Base-by-base conservation (phyloP, 2,113 vertebrate species). In the Vulpes vulpes region DNA sequence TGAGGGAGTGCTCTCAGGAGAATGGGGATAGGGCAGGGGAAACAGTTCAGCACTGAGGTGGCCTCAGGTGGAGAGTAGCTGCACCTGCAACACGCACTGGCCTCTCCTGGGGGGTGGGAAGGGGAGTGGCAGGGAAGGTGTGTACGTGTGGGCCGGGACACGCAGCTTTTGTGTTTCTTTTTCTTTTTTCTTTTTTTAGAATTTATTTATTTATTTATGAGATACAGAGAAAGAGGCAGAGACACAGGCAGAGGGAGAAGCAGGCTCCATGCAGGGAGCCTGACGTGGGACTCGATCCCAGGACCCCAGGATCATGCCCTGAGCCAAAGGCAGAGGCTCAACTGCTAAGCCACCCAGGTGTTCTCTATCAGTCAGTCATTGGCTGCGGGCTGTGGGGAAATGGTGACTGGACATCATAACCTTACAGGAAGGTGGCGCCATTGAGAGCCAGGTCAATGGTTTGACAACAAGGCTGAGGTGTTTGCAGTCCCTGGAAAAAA, bases 51-150 rank as follows among this genome's bases (percentile, higher is more conserved):
- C 8, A 69, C 25, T 15, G 67, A 62, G 51, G 17, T 3, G 2
- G 12, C 60, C 60, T 59, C 20, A 4, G 8, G 57, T 25, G 32
- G 22, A 87, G 79, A 32, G 20, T 0, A 59, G n/a, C 51, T 38
- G 12, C 30, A 62, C 17, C 11, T 6, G 25, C 5, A 30, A 10
- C 0, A 1, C 17, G 2, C 7, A 1, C 0, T 2, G 16, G n/a
- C 51, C 53, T 71, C 38, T 51, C 2, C 1, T 11, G 0, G 17
- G 53, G 32, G 35, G 7, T 57, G 49, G 43, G 69, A 83, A 15
- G 12, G 55, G 55, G 55, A 15, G 14, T 55, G 55, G 55, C 12
- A 19, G 57, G 32, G 32, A 0, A 35, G 32, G 67, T 69, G 67
- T 35, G 67, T 8, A 1, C 10, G 8, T 20, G 67, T 64, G 62